These are phyloP conservation scores for Thalassoma bifasciatum DNA, from an alignment of 2,113 vertebrate species.

Conservation along the genomic window DNA sequence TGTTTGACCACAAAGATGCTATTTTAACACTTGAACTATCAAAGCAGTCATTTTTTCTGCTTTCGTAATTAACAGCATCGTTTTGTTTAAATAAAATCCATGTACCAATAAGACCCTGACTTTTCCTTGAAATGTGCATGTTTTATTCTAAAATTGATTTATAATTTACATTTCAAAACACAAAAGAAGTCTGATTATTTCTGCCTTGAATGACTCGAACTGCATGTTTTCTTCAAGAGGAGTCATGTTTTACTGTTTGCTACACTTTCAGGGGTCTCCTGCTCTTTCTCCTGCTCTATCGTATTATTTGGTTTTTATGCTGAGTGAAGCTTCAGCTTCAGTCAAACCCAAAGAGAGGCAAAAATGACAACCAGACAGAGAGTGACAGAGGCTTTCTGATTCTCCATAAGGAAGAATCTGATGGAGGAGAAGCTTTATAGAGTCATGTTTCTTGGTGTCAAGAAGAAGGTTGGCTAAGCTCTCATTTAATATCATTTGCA, in stretches of 20 bases:
- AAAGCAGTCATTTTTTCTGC: background rate
- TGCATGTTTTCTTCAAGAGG: background rate
- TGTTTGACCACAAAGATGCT: too few species aligned
- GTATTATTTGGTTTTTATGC: background rate
- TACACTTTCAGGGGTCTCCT: background rate
- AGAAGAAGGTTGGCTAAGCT: background rate
- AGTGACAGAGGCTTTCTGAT: background rate
- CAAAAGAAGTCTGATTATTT: slow-evolving; percentile 5
- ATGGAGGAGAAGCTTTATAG: background rate
- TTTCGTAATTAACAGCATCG: background rate
- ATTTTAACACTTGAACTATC: background rate
- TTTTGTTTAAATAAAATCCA: background rate
- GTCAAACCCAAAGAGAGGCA: background rate
- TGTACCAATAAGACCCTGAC: slow-evolving; percentile 2
- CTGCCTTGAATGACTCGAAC: background rate
- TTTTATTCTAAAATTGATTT: slow-evolving; percentile 19
- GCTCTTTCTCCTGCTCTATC: background rate
- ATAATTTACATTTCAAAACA: slow-evolving; percentile 9
- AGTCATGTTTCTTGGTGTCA: background rate
- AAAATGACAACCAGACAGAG: background rate
- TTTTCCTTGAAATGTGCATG: background rate
- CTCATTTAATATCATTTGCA: background rate
- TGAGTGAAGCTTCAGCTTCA: background rate
- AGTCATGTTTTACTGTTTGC: background rate
- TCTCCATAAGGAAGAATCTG: background rate